Evolutionary conservation across 2,888 invertebrate genomes (phyloP), one percentile per base, ranked within the genome.

Genomic region (Galerucella nymphaeae): DNA sequence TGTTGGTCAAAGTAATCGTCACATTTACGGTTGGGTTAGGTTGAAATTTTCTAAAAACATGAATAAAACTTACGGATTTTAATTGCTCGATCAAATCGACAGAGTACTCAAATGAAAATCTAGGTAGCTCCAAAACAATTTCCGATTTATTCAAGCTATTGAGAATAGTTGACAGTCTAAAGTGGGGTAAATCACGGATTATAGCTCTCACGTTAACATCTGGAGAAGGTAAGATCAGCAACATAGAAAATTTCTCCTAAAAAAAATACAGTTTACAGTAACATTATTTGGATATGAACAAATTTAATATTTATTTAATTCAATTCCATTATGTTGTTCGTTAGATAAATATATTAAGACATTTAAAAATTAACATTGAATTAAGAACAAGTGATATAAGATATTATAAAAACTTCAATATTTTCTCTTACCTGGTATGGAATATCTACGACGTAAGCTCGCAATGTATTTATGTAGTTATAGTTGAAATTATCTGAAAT

Each of bases 401-500:
- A 23, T 2, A 23, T 23, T 30, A 30, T 4, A 30, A 30, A 5
- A 30, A 5, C 2, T 30, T 30, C 30, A 30, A 30, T 30, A 30
- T 30, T 30, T 30, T 8, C 30, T 30, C 88, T 88, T 86, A 94
- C 94, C 85, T 91, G 89, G 80, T 94, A 95, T n/a, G 94, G 94
- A 70, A 95, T 83, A 80, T 92, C 90, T 38, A 94, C 86, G 59
- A 92, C 91, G 79, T 92, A 89, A 41, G 93, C 91, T 78, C 93
- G 91, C 10, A 94, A 85, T 11, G 89, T 88, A 1, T 89, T 88
- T 53, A 93, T 81, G 38, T 89, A 87, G 1, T 89, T 91, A 72
- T 91, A 91, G 81, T 89, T 89, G 82, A 91, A 93, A 18, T 84
- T 86, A 13, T 91, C 91, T 18, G 87, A 87, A 48, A 89, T 88